Evolutionary conservation across 2,797 vertebrate genomes (phyloP), one percentile per base, ranked within the genome.

Genomic region (Chromobotia macracanthus): DNA sequence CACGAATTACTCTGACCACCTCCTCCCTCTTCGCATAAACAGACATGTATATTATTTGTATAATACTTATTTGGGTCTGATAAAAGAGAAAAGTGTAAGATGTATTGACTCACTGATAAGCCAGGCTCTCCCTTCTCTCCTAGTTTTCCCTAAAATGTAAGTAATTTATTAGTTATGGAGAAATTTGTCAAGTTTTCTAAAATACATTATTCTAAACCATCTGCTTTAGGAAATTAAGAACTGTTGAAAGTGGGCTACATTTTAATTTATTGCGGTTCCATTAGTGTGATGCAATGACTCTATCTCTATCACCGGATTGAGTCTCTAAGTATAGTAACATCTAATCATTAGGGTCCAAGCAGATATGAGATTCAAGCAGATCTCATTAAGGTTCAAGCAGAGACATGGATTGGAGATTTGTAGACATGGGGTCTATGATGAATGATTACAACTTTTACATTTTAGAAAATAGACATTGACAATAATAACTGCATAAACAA

Each of bases 81-180:
- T 31, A 35, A 25, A 12, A 75, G 2, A 25, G 31, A 19, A 51
- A 56, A 28, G 35, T 21, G 8, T 19, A 19, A 0, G 28, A 25
- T 53, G 7, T 16, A 35, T 38, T 65, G 31, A 87, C 95, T 95
- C 88, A 96, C 95, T 2, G 93, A 94, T 77, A 97, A 87, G 51
- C 96, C 95, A 64, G 93, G 89, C 2, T 93, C 94, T 53, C 95
- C 95, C 55, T 96, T 96, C 60, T 87, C 87, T 87, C 95, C 95
- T 46, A 85, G 69, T 82, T 80, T 91, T 38, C 95, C 94, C 95
- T 96, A 87, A 72, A 88, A 85, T 56, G 19, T 15, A 53, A 63
- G 0, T 66, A 4, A 6, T 0, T 6, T 51, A 8, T 15, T 50
- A 50, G 5, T 60, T 23, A 12, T 6, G 3, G 44, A 16, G 31